These are phyloP conservation scores for Aporophyla nigra DNA, from an alignment of 2,888 invertebrate genomes.

Conservation along the genomic window DNA sequence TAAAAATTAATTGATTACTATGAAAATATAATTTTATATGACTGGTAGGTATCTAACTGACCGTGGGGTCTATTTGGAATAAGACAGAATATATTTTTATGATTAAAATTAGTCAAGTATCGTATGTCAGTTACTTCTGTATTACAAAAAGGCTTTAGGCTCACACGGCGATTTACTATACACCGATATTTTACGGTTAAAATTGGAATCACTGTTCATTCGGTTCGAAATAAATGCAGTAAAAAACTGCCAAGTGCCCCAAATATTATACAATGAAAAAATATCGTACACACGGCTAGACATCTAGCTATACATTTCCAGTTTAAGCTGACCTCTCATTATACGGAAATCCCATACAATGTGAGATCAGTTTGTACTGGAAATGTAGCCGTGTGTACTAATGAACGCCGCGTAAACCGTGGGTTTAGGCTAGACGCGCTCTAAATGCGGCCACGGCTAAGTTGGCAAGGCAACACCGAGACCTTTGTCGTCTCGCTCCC, in stretches of 20 bases:
- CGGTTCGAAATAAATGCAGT: not conserved
- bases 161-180: not conserved
- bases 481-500: not conserved
- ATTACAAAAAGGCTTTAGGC: not conserved
- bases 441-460: not conserved
- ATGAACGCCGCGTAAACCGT: too few species aligned
- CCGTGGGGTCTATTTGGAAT: not conserved
- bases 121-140: not conserved
- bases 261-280: not conserved
- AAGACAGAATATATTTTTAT: not conserved
- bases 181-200: not conserved
- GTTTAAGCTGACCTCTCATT: too few species aligned
- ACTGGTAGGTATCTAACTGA: not conserved
- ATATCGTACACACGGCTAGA: not conserved
- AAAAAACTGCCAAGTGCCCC: too few species aligned
- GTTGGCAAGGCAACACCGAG: too few species aligned
- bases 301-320: too few species aligned
- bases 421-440: too few species aligned
- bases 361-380: too few species aligned
- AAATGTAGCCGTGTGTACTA: too few species aligned
- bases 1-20: conserved; percentile 58
- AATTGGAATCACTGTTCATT: not conserved
- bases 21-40: conserved; percentile 60
- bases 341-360: too few species aligned
- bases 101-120: not conserved